Evolutionary conservation across 1,140 invertebrate genomes (phyloP).

Genomic region (Phthorimaea operculella): DNA sequence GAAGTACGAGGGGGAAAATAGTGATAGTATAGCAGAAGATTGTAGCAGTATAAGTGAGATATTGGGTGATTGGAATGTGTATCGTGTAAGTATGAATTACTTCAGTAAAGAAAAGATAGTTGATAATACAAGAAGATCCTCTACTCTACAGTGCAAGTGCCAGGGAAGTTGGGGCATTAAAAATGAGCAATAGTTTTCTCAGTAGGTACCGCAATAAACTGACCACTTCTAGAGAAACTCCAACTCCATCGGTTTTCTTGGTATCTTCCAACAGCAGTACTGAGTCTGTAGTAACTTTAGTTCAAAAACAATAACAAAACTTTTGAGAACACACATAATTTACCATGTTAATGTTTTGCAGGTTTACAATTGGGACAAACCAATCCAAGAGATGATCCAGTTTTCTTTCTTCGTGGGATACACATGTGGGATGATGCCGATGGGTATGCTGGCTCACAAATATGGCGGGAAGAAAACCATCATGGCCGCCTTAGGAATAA

Average conservation of each 20-base stretch:
- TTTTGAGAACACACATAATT: too few species aligned
- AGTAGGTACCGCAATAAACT: too few species aligned
- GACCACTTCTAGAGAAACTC: too few species aligned
- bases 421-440: conserved; percentile 65
- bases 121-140: too few species aligned
- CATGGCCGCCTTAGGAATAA: conserved; percentile 31
- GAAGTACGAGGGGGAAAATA: neutral
- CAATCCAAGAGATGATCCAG: conserved; percentile 69
- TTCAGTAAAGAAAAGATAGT: neutral
- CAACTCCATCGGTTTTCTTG: too few species aligned
- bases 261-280: too few species aligned
- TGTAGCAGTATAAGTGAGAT: neutral
- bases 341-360: neutral
- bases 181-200: too few species aligned
- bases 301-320: too few species aligned
- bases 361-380: conserved; percentile 64
- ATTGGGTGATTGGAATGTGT: conserved; percentile 9
- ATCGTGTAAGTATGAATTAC: conserved; percentile 12
- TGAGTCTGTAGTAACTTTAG: too few species aligned
- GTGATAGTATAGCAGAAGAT: neutral
- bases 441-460: conserved; percentile 69
- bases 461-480: conserved; percentile 68
- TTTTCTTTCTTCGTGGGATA: conserved; percentile 72
- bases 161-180: too few species aligned
- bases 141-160: too few species aligned